Evolutionary conservation across 1,140 invertebrate genomes (phyloP), one percentile per base, ranked within the genome.

Genomic region (Berghia stephanieae): DNA sequence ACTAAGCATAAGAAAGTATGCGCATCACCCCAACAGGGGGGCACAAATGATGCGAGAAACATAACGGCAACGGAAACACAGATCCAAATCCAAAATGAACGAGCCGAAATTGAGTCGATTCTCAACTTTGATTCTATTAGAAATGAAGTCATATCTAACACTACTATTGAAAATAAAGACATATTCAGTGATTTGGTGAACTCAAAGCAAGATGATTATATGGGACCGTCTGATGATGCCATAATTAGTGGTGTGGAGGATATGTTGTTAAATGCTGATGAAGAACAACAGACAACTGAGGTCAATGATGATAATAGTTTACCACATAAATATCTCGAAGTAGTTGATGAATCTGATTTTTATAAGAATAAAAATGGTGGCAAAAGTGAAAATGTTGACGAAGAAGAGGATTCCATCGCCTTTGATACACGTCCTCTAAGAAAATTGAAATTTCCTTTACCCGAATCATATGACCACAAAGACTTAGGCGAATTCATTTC

Each of bases 1-100:
- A 92, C 92, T 80, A 89, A 89, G 73, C 94, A 95, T 85, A 94
- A 93, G 88, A 81, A 89, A 67, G 52, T 82, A 70, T 89, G 88
- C 63, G 85, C 80, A 27, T 77, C 38, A n/a, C n/a, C n/a, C n/a
- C n/a, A n/a, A n/a, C n/a, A n/a, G n/a, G n/a, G n/a, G n/a, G n/a
- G n/a, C 27, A 63, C 13, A 63, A 31, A 13, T 16, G 57, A 10
- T 16, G 13, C 57, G 8, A 63, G 27, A 63, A 16, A 10, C 27
- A 21, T 10, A 10, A 63, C 16, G 13, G 27, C 13, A 10, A 63
- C 16, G 13, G 27, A 63, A 27, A 63, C 10, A 38, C 46, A 66
- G 21, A 55, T 8, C 27, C 13, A 66, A 67, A 52, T 4, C 60
- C 18, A 36, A 63, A 78, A 40, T 49, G 66, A 46, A 55, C 13